Percentiles rank a stretch among this genome's conserved stretches.
Evolutionary conservation across 2,797 vertebrate species (phyloP).

Genomic region (Hypotaenidia okinawae): DNA sequence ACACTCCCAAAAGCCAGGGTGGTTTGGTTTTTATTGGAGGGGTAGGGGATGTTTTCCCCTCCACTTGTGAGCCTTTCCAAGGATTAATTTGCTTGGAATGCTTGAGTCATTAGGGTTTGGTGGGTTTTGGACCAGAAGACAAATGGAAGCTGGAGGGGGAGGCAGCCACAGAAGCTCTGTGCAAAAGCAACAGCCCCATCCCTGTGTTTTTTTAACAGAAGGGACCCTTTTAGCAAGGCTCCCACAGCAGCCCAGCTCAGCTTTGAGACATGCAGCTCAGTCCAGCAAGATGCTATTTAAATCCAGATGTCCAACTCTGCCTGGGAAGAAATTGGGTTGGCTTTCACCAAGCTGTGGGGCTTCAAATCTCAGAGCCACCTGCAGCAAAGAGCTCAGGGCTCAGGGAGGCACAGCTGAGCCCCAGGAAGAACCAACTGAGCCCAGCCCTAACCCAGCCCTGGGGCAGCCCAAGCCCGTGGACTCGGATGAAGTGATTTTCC

Average conservation of each 20-base stretch:
- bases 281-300: background rate
- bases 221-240: background rate
- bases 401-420: background rate
- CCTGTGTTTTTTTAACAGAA: background rate
- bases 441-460: background rate
- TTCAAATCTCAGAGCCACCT: too few species aligned
- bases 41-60: too few species aligned
- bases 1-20: background rate
- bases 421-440: background rate
- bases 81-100: background rate
- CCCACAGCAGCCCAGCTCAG: background rate
- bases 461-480: accelerated
- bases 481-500: background rate
- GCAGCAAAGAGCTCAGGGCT: background rate
- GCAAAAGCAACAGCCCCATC: background rate
- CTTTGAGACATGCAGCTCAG: accelerated
- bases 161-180: background rate
- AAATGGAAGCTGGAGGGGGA: background rate
- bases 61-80: background rate
- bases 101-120: background rate
- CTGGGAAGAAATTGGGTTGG: accelerated
- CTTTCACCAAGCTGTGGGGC: accelerated
- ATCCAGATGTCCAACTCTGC: background rate
- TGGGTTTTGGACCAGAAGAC: background rate
- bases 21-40: too few species aligned